These are phyloP conservation scores for Chloebia gouldiae DNA, from an alignment of 2,113 vertebrate species.

Conservation along the genomic window DNA sequence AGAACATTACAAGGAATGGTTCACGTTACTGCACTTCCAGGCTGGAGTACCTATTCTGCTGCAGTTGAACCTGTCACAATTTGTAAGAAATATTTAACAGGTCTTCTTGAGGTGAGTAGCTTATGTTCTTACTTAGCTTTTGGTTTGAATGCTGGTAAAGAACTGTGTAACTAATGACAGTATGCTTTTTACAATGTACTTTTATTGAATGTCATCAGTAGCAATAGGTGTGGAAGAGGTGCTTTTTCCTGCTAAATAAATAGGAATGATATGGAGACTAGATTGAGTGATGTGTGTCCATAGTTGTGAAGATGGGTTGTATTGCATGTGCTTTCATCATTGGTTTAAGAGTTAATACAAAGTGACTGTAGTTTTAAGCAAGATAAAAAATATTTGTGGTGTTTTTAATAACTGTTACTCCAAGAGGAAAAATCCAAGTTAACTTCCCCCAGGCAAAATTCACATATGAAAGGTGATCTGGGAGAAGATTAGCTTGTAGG, in stretches of 20 bases:
- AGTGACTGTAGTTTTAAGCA: background rate
- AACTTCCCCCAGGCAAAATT: background rate
- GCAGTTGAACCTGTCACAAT: slow-evolving; percentile 75
- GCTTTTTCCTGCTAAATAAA: background rate
- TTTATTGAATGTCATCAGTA: background rate
- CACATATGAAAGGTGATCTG: background rate
- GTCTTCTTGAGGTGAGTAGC: slow-evolving; percentile 86
- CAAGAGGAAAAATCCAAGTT: background rate
- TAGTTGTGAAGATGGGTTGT: background rate
- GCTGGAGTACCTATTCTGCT: slow-evolving; percentile 85
- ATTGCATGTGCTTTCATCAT: background rate
- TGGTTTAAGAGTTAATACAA: background rate
- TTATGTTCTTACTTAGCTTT: background rate
- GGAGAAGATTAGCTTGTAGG: background rate
- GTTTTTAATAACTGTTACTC: background rate
- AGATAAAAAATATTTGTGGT: background rate
- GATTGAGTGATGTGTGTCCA: background rate
- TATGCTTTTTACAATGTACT: background rate
- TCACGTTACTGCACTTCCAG: slow-evolving; percentile 83
- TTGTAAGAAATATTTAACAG: slow-evolving; percentile 87
- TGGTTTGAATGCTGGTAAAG: background rate
- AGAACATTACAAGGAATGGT: slow-evolving; percentile 88
- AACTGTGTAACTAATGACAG: background rate
- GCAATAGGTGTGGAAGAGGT: background rate
- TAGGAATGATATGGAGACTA: background rate